Base-by-base conservation (phyloP, 2,113 vertebrate species). In the Gadus macrocephalus region DNA sequence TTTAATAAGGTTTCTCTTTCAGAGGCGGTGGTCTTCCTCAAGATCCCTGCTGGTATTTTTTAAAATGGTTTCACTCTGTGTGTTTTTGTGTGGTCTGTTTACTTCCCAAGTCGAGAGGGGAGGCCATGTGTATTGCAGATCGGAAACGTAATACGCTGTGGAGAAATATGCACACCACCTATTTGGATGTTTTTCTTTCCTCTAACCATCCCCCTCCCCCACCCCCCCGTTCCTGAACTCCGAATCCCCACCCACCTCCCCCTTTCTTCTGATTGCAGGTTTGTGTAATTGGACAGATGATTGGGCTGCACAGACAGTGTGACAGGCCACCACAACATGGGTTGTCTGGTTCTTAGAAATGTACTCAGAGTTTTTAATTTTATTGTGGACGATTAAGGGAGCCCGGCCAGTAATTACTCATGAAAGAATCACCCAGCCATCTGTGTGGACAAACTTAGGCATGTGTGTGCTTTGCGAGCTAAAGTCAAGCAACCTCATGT, bases 371-470 rank as follows among this genome's bases (percentile, higher is more conserved):
- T 84, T 85, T 84, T 85, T 80, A 78, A 85, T 86, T 87, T 89
- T 81, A 87, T 88, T 88, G 78, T 70, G 75, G 81, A 89, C 88
- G 82, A 91, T 89, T 86, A 89, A 88, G 85, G 84, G 80, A 76
- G 78, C 82, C 83, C 85, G 85, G 79, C 85, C 86, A 88, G 82
- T 86, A 89, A 91, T 90, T 90, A 88, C 71, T 89, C 81, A 83
- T 83, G 84, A 90, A 85, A 86, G 82, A 82, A 85, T 87, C 83
- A 83, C 88, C 80, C 87, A 84, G 68, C 81, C 85, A 82, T 87
- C 85, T 90, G 78, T 84, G 84, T 87, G 85, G 85, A 89, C 82
- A 84, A 87, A 88, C 85, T 86, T 85, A 84, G 86, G 83, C 86
- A 76, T 75, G 82, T 85, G 87, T 90, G 85, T 85, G 83, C 81